Base-by-base conservation (phyloP, 2,888 invertebrate species). In the Miltochrista miniata region DNA sequence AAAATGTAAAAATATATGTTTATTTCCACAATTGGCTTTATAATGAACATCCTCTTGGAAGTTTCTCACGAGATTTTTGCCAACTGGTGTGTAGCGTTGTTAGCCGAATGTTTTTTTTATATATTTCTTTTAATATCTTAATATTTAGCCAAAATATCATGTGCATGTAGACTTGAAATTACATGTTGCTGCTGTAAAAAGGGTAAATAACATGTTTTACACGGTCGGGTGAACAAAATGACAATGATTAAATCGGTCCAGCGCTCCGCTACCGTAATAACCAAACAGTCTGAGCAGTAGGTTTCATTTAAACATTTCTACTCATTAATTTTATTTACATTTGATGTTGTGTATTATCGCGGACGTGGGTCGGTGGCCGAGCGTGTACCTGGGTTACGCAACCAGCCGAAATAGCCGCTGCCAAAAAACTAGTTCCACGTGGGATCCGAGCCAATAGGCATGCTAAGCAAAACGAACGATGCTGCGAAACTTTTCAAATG, bases 371-470 rank as follows among this genome's bases (percentile, higher is more conserved):
- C 85, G 81, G 79, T 85, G 87, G 81, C 85, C 86, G 83, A 54
- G 61, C 57, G 58, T 62, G 79, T 79, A 79, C 78, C 79, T 79
- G 74, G 50, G 72, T 90, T 90, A 82, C 87, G 85, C 81, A 90
- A 90, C 79, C 81, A 69, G 70, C 75, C 73, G 67, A 82, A 85
- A 87, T 85, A 83, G 76, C 75, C 71, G 77, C 72, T 79, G 86
- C 83, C 81, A 87, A 88, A 87, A 90, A 89, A 89, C 87, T 84
- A 85, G 87, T 83, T 83, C 78, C 81, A 85, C 78, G 82, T 81
- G 81, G 79, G 82, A 78, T 71, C 70, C 44, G 64, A 74, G 75
- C 74, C 76, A 75, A 69, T 62, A 64, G 60, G 56, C 64, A 63
- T 54, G 48, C 54, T 48, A 51, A 35, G 41, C 38, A 35, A 37